These are phyloP conservation scores for Ceraclea dissimilis DNA, from an alignment of 2,888 invertebrate species.

Conservation along the genomic window DNA sequence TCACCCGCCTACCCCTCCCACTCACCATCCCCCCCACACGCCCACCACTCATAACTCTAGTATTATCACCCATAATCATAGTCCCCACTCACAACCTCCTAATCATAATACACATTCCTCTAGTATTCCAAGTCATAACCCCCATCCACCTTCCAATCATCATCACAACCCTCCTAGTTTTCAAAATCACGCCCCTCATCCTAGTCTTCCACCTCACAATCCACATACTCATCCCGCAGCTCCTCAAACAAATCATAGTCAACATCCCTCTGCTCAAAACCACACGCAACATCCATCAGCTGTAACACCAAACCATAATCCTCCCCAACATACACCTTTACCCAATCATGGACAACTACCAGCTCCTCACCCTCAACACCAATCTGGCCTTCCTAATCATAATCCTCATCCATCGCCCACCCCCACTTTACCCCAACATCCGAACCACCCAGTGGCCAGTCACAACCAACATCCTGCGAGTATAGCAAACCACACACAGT, in stretches of 20 bases:
- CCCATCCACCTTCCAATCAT: slow-evolving; percentile 20
- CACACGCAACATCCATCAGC: slow-evolving; percentile 19
- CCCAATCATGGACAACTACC: slow-evolving; percentile 19
- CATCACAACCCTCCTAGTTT: slow-evolving; percentile 14
- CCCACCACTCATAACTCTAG: slow-evolving; percentile 36
- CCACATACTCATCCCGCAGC: slow-evolving; percentile 27
- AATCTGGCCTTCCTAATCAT: slow-evolving; percentile 42
- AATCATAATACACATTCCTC: slow-evolving; percentile 19
- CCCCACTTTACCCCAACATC: slow-evolving; percentile 20
- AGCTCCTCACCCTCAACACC: slow-evolving; percentile 17
- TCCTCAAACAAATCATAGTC: slow-evolving; percentile 22
- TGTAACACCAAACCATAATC: slow-evolving; percentile 25
- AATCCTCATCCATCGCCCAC: slow-evolving; percentile 42
- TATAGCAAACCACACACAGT: slow-evolving; percentile 29
- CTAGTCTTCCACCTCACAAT: slow-evolving; percentile 21
- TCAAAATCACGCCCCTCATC: slow-evolving; percentile 16
- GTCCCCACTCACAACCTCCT: slow-evolving; percentile 20
- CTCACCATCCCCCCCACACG: slow-evolving; percentile 36
- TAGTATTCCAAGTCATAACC: slow-evolving; percentile 18
- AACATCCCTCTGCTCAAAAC: slow-evolving; percentile 26
- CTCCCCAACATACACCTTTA: slow-evolving; percentile 26
- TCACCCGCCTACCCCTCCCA: slow-evolving; percentile 30
- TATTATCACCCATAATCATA: slow-evolving; percentile 37
- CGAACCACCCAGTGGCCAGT: slow-evolving; percentile 32
- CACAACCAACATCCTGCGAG: slow-evolving; percentile 36